Base-by-base conservation (phyloP, 2,797 vertebrate genomes). In the Xyrichtys novacula region DNA sequence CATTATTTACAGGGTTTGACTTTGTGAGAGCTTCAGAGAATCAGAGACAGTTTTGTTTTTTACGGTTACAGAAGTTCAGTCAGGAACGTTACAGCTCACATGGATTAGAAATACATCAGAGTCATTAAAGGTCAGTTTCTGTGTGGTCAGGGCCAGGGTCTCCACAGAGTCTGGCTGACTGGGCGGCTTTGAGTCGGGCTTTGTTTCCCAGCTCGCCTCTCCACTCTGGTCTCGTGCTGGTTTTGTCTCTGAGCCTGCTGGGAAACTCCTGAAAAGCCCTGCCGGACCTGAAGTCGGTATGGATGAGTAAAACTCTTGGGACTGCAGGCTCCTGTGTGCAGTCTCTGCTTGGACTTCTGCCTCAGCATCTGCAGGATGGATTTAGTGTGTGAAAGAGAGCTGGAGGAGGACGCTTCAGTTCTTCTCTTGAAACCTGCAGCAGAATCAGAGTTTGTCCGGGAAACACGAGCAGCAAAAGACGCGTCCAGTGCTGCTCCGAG, bases 111-210 rank as follows among this genome's bases (percentile, higher is more conserved):
- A 46, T 25, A 23, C 26, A 0, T 62, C 28, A 48, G 25, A 76
- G 44, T 67, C 43, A 38, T 46, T 65, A 14, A 67, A 48, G 56
- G 65, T 56, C 31, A 19, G 1, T 23, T 39, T 54, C 31, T 53
- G 28, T 50, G 1, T 12, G 60, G 58, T 92, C 71, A 94, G 58
- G 89, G 90, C 91, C 93, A 94, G 1, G 92, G 93, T 53, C 93
- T 93, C 92, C 93, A 93, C 74, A 94, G 17, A 11, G 74, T 36
- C 48, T 86, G 85, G 60, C 36, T 59, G 60, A 42, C 58, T 0
- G 76, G 61, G 10, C 11, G 17, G 60, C 38, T 74, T 65, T 70
- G 83, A 0, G 72, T 5, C 10, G 53, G 64, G 59, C 71, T 65
- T 60, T 61, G 58, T 70, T 85, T 73, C 42, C 8, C 10, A 1